These are phyloP conservation scores for Phalanger gymnotis DNA, from an alignment of 2,797 vertebrate species.

Conservation along the genomic window DNA sequence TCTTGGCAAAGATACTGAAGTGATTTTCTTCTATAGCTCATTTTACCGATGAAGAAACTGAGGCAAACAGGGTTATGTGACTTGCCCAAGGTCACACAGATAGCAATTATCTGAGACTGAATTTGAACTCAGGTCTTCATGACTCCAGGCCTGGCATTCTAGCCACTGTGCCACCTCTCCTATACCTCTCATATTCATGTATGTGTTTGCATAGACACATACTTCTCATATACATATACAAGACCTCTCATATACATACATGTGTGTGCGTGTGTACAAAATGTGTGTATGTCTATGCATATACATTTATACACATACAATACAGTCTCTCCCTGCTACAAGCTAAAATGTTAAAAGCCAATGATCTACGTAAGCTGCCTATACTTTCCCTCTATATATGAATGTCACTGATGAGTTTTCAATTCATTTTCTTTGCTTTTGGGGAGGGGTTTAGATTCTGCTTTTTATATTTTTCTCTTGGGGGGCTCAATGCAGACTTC, in stretches of 20 bases:
- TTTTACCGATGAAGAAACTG: not conserved
- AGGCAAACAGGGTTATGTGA: not conserved
- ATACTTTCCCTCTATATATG: not conserved
- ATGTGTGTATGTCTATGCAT: not conserved
- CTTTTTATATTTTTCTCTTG: slow-evolving; percentile 56
- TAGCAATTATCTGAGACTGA: not conserved
- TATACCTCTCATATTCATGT: too few relatives aligned
- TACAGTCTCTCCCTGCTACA: slow-evolving; percentile 18
- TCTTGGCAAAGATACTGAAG: too few relatives aligned
- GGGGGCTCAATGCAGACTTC: slow-evolving; percentile 47
- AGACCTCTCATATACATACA: too few relatives aligned
- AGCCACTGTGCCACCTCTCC: not conserved
- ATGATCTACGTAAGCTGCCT: not conserved
- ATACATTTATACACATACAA: not conserved
- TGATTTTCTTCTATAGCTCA: not conserved
- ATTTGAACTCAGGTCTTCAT: too few relatives aligned
- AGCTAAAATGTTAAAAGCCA: slow-evolving; percentile 41
- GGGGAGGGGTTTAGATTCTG: slow-evolving; percentile 22
- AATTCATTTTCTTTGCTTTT: slow-evolving; percentile 28
- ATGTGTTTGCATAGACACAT: fast-evolving
- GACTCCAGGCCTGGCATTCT: not conserved
- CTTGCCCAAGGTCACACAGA: not conserved
- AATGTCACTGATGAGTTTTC: not conserved
- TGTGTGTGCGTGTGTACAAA: too few relatives aligned
- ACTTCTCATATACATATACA: too few relatives aligned